phyloP scores from a whole-genome alignment of 2,797 vertebrate species.

The Anisognathus igniventris region DNA sequence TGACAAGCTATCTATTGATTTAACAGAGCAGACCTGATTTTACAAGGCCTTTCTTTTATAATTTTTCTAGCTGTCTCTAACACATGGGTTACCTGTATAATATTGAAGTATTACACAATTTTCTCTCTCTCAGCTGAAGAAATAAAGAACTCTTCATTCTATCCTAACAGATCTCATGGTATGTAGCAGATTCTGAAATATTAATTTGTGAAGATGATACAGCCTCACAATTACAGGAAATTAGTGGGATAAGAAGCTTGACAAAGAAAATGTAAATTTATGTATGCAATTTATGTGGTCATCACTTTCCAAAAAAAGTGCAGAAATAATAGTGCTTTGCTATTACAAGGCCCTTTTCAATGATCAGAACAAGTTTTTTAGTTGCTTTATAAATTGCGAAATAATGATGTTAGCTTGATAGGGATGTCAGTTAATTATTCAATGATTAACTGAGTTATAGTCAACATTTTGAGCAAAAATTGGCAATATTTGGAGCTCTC shows the following conservation, averaged over 20 bases:
- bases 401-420: background rate
- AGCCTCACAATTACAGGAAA: fast-evolving
- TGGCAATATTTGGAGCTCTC: background rate
- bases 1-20: background rate
- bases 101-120: background rate
- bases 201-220: background rate
- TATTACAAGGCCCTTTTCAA: background rate
- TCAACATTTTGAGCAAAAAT: background rate
- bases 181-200: background rate
- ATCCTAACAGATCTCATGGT: fast-evolving
- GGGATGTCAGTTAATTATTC: background rate
- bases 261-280: background rate
- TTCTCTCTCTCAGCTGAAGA: background rate
- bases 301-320: background rate
- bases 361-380: background rate
- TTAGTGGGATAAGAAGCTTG: background rate
- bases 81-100: background rate
- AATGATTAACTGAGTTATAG: background rate
- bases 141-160: background rate
- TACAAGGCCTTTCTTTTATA: background rate
- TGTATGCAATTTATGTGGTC: background rate
- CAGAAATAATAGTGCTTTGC: background rate
- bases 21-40: background rate
- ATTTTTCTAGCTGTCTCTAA: background rate
- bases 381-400: background rate